Conservation (phyloP, 2,797 vertebrate genomes). For the Phaenicophaeus curvirostris region DNA sequence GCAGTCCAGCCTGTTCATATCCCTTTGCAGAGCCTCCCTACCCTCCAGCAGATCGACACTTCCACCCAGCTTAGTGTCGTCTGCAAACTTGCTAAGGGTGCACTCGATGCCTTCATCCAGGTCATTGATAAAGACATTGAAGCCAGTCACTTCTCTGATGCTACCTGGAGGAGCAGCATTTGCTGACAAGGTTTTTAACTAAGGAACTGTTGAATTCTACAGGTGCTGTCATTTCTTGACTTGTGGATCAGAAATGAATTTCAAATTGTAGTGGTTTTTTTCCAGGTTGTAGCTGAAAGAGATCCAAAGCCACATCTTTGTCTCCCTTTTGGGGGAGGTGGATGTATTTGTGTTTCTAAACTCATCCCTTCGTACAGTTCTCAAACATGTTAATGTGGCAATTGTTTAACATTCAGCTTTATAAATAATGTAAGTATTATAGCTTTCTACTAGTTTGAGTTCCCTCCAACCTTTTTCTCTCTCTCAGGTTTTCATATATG, state of each 20-base stretch:
- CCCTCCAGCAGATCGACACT: too few species aligned
- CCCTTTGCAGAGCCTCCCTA: too few species aligned
- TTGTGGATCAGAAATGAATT: not conserved
- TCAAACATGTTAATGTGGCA: not conserved
- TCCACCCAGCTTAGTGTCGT: too few species aligned
- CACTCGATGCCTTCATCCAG: too few species aligned
- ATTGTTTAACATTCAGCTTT: not conserved
- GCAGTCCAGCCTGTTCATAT: too few species aligned
- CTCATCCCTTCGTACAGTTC: not conserved
- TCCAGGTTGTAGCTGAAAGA: not conserved
- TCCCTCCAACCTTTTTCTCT: not conserved
- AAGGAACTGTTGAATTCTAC: not conserved
- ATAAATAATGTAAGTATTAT: not conserved
- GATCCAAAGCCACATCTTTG: not conserved
- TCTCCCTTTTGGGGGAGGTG: not conserved
- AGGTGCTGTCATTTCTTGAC: not conserved
- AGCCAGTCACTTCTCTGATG: not conserved
- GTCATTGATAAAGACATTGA: too few species aligned
- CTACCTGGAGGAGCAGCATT: not conserved
- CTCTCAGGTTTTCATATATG: not conserved
- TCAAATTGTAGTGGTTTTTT: not conserved
- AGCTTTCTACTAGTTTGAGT: not conserved
- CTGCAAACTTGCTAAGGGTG: too few species aligned
- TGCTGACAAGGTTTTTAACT: not conserved
- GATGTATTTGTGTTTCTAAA: not conserved